Evolutionary conservation across 2,797 vertebrate species (phyloP).

Genomic region (Nyctalus aviator): DNA sequence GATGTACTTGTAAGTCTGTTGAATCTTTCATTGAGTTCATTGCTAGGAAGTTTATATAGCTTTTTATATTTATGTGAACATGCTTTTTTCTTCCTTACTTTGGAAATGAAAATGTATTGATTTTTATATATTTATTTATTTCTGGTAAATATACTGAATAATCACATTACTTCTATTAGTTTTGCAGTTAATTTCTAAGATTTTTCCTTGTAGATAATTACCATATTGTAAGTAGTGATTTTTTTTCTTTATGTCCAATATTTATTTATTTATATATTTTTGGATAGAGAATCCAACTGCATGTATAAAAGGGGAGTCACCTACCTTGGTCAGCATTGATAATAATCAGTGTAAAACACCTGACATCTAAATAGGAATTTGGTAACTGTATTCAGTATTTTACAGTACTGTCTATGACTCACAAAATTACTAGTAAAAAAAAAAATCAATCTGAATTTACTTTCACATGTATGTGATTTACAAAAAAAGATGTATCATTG

Average conservation of each 20-base stretch:
- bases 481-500: constrained; percentile 4
- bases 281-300: background rate
- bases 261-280: background rate
- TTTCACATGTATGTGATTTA: background rate
- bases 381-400: background rate
- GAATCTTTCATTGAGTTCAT: background rate
- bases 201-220: background rate
- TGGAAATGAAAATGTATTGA: constrained; percentile 1
- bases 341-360: background rate
- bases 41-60: background rate
- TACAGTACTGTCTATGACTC: background rate
- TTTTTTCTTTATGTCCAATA: background rate
- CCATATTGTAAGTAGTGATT: background rate
- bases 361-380: background rate
- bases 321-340: background rate
- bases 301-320: background rate
- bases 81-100: background rate
- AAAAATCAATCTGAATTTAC: constrained; percentile 8
- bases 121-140: constrained; percentile 36
- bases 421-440: background rate
- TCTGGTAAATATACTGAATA: background rate
- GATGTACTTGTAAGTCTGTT: constrained; percentile 40
- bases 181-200: background rate
- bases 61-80: background rate
- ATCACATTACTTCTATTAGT: background rate